phyloP scores from a whole-genome alignment of 2,888 invertebrate species.

The Hymenopus coronatus region DNA sequence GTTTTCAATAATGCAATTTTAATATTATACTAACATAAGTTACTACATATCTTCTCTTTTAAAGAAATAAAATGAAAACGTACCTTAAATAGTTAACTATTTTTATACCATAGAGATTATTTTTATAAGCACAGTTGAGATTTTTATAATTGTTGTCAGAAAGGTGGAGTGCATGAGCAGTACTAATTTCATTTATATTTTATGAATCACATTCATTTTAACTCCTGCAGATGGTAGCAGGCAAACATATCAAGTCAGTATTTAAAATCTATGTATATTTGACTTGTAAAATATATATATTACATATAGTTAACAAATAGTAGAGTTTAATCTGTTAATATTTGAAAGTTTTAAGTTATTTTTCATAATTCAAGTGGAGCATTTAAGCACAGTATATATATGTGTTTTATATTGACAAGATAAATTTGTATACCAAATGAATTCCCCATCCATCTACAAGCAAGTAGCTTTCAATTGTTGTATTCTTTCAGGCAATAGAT shows the following conservation, averaged over 20 bases:
- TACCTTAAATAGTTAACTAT: constrained; percentile 29
- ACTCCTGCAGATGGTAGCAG: background rate
- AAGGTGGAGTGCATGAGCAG: background rate
- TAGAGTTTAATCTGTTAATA: background rate
- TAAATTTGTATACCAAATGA: background rate
- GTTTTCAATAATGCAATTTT: constrained; percentile 1
- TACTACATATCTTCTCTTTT: constrained; percentile 2
- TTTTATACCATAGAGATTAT: constrained; percentile 15
- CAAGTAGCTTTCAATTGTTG: background rate
- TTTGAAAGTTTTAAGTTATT: background rate
- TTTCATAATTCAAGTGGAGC: background rate
- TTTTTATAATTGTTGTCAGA: background rate
- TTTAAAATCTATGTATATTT: background rate
- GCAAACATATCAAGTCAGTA: background rate
- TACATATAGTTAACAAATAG: background rate
- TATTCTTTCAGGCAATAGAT: background rate
- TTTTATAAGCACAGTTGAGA: constrained; percentile 3
- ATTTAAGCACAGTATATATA: background rate
- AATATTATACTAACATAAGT: constrained; percentile 4
- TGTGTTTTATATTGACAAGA: background rate
- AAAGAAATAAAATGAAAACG: constrained; percentile 20
- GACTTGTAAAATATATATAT: background rate
- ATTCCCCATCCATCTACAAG: background rate
- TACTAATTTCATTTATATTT: background rate
- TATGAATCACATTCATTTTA: background rate